Conservation (phyloP, 2,113 vertebrate genomes). For the Haemorhous mexicanus region DNA sequence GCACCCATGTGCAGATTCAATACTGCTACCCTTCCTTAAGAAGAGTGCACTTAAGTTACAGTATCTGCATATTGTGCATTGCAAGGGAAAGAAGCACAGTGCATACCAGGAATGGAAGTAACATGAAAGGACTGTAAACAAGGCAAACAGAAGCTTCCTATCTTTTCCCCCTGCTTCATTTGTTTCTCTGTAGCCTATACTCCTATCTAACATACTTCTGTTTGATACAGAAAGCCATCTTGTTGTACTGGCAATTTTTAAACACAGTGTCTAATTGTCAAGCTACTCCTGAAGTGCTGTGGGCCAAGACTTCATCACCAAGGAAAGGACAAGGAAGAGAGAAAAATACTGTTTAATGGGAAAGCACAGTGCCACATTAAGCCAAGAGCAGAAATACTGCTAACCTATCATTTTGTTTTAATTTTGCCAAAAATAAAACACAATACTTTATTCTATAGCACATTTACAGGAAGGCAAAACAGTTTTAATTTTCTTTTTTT, state of each 20-base stretch:
- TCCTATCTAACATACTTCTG: not conserved
- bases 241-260: not conserved
- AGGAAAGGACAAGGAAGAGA: not conserved
- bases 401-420: not conserved
- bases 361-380: not conserved
- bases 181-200: not conserved
- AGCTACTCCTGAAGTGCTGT: not conserved
- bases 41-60: fast-evolving
- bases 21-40: not conserved
- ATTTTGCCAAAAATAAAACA: not conserved
- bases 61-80: fast-evolving
- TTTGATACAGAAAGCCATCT: not conserved
- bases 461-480: not conserved
- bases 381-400: not conserved
- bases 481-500: not conserved
- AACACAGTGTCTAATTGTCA: not conserved
- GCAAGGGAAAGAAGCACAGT: not conserved
- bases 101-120: not conserved
- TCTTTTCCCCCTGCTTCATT: not conserved
- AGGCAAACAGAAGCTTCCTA: not conserved
- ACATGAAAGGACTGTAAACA: not conserved
- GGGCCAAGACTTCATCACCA: not conserved
- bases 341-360: not conserved
- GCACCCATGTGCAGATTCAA: not conserved
- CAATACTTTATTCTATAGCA: not conserved